A percentile compares a stretch with the other conserved stretches of the same genome.
phyloP scores from a whole-genome alignment of 1,140 invertebrate genomes.

The Portunus trituberculatus region DNA sequence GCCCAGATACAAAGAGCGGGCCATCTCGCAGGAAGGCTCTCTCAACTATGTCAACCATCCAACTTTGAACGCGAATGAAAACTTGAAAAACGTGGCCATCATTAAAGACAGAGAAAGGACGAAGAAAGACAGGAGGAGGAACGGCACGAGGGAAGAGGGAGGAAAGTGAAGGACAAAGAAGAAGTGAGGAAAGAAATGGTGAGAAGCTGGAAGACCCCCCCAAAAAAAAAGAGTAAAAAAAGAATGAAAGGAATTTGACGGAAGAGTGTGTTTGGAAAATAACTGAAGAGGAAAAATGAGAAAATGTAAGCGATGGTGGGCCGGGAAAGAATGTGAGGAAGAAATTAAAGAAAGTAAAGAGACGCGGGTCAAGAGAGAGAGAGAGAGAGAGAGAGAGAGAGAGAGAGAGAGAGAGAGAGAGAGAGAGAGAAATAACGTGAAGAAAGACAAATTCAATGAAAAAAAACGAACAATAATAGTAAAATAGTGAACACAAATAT shows the following conservation, averaged over 20 bases:
- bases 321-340: too few species aligned
- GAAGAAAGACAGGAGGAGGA: background rate
- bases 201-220: background rate
- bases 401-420: conserved; percentile 20
- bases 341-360: background rate
- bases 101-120: background rate
- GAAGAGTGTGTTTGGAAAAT: too few species aligned
- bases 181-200: background rate
- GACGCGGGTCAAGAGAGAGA: background rate
- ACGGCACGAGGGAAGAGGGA: background rate
- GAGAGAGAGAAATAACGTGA: background rate
- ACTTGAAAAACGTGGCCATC: background rate
- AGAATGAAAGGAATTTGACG: too few species aligned
- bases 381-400: conserved; percentile 20
- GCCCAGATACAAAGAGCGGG: background rate
- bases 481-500: too few species aligned
- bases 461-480: too few species aligned
- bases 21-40: background rate
- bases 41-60: background rate
- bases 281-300: too few species aligned
- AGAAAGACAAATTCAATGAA: too few species aligned
- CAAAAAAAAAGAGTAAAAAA: background rate
- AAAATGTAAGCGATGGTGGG: too few species aligned
- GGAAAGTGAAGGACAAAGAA: background rate
- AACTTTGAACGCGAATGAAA: background rate